Percentiles rank a stretch among this genome's conserved stretches.
Evolutionary conservation across 2,797 vertebrate species (phyloP).

Genomic region (Hoplostethus mediterraneus): DNA sequence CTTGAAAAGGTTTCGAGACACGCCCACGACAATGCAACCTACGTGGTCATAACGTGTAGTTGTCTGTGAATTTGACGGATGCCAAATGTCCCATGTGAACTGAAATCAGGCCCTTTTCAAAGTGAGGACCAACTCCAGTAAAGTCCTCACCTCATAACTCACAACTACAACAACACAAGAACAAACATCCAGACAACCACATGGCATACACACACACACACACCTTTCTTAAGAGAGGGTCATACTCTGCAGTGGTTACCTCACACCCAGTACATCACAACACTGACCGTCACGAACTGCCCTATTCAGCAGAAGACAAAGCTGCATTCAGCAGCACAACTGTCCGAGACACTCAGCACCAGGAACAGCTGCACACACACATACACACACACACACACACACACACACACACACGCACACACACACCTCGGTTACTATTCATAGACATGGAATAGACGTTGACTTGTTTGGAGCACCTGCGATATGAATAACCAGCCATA

Average conservation of each 20-base stretch:
- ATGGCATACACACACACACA: conserved; percentile 18
- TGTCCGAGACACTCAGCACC: not conserved
- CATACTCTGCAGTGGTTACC: conserved; percentile 37
- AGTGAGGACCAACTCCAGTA: not conserved
- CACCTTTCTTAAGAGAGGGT: conserved; percentile 1
- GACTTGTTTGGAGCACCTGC: not conserved
- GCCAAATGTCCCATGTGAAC: no score
- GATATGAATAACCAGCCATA: not conserved
- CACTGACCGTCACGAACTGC: conserved; percentile 65
- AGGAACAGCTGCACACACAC: not conserved
- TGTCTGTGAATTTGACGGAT: no score
- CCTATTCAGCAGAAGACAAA: conserved; percentile 84
- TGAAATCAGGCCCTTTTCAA: no score
- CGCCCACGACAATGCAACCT: no score
- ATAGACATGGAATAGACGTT: no score
- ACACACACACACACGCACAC: not conserved
- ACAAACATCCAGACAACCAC: not conserved
- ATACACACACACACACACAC: conserved; percentile 2
- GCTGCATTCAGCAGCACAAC: conserved; percentile 68
- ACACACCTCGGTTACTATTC: no score
- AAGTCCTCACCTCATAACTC: not conserved
- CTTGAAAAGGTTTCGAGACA: no score
- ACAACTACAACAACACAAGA: not conserved
- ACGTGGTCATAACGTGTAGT: no score
- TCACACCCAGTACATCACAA: conserved; percentile 72